Percentiles rank a stretch among this genome's conserved stretches.
phyloP scores from a whole-genome alignment of 2,797 vertebrate species.

The Danio tinwini region DNA sequence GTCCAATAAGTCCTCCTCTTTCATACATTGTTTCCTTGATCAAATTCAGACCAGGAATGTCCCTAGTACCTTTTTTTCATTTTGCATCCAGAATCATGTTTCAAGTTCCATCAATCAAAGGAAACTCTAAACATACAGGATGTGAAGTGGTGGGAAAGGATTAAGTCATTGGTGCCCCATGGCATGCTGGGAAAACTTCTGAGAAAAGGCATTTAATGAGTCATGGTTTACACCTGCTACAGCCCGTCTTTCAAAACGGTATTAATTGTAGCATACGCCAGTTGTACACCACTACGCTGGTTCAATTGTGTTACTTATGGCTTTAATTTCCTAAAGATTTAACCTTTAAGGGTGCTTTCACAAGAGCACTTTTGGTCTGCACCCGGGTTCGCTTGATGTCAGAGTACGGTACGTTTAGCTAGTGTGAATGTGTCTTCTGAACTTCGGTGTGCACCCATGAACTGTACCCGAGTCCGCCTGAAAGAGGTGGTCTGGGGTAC shows the following conservation, averaged over 20 bases:
- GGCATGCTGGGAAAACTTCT: slow-evolving; percentile 5
- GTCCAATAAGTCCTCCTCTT: slow-evolving; percentile 58
- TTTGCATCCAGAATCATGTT: slow-evolving; percentile 48
- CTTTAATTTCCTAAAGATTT: background rate
- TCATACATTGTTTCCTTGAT: slow-evolving; percentile 78
- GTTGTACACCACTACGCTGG: background rate
- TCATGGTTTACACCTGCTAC: slow-evolving; percentile 15
- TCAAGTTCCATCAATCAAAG: slow-evolving; percentile 37
- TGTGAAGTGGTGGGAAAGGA: slow-evolving; percentile 29
- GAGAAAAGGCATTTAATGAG: slow-evolving; percentile 33
- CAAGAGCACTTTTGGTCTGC: too few relatives aligned
- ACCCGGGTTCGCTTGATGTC: too few relatives aligned
- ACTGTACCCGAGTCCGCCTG: too few relatives aligned
- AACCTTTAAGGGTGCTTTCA: too few relatives aligned
- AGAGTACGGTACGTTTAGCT: too few relatives aligned
- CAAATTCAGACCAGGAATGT: slow-evolving; percentile 77
- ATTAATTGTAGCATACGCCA: background rate
- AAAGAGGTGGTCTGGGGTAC: too few relatives aligned
- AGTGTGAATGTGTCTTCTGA: too few relatives aligned
- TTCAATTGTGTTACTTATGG: background rate
- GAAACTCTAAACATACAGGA: slow-evolving; percentile 30
- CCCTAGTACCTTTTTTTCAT: slow-evolving; percentile 67
- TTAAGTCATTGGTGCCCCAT: slow-evolving; percentile 22
- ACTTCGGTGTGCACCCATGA: too few relatives aligned
- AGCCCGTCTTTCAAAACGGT: background rate